These are phyloP conservation scores for Menura novaehollandiae DNA, from an alignment of 2,113 vertebrate genomes.

Conservation along the genomic window DNA sequence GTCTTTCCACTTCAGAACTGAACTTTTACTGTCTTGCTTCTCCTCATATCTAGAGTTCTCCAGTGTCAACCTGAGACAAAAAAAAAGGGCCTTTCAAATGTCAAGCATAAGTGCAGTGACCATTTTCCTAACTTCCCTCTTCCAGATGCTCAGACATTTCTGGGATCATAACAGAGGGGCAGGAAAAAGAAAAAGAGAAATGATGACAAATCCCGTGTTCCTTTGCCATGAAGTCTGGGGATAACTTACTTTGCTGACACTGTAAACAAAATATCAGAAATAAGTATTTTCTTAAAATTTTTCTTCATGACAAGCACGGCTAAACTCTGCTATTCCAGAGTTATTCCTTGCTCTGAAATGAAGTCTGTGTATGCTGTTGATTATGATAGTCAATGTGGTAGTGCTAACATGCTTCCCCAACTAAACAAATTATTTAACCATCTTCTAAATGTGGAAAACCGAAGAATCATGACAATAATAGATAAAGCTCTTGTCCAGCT, in stretches of 20 bases:
- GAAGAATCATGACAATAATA: background rate
- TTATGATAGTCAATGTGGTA: background rate
- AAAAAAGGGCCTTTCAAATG: background rate
- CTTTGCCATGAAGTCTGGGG: background rate
- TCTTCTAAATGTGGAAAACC: background rate
- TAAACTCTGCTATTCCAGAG: background rate
- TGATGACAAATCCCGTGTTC: background rate
- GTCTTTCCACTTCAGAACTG: background rate
- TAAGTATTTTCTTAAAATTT: background rate
- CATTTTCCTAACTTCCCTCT: background rate
- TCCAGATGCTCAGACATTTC: background rate
- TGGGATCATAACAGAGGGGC: background rate
- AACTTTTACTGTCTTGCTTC: background rate
- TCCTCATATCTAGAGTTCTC: background rate
- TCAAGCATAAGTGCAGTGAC: background rate
- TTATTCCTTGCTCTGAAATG: background rate
- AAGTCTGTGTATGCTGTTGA: background rate
- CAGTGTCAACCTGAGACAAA: background rate
- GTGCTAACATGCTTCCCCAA: background rate
- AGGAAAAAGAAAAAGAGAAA: background rate
- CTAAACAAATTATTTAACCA: background rate
- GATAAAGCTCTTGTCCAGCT: background rate
- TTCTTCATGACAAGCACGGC: background rate
- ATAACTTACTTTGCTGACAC: background rate
- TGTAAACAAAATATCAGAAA: background rate